Conservation (phyloP, 30 jellyfish, hydroid and myxozoan species). For the Morbakka virulenta region DNA sequence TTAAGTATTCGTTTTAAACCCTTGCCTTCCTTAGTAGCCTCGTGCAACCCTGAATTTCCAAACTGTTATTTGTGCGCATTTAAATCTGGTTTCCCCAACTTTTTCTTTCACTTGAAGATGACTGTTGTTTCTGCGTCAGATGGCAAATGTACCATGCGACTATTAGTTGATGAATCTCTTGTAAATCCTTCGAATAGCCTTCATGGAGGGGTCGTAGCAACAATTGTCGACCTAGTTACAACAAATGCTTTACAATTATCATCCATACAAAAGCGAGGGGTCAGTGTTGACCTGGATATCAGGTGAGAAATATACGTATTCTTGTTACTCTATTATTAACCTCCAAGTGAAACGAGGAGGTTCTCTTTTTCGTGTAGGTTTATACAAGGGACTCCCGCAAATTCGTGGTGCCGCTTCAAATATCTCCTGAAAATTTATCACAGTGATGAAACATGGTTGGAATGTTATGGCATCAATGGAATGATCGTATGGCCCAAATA, state of each 20-base stretch:
- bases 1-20: no score
- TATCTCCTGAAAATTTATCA: no score
- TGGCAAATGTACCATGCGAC: conserved; percentile 57
- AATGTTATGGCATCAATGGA: no score
- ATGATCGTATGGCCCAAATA: no score
- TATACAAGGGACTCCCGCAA: neutral
- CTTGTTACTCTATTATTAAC: neutral
- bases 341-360: no score
- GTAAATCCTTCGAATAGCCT: conserved; percentile 55
- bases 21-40: no score
- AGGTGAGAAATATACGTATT: no score
- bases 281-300: conserved; percentile 75
- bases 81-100: no score
- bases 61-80: no score
- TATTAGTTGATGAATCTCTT: conserved; percentile 64
- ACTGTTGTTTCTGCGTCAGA: conserved; percentile 55
- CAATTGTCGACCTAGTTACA: conserved; percentile 69
- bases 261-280: conserved; percentile 59
- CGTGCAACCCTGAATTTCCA: no score
- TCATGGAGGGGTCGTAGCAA: conserved; percentile 86
- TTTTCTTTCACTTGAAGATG: no score
- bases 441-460: no score
- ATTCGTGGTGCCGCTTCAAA: neutral
- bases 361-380: neutral
- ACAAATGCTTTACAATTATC: conserved; percentile 43